Percentiles rank a stretch among this genome's conserved stretches.
Evolutionary conservation across 2,113 vertebrate genomes (phyloP).

Genomic region (Cynopterus brachyotis): DNA sequence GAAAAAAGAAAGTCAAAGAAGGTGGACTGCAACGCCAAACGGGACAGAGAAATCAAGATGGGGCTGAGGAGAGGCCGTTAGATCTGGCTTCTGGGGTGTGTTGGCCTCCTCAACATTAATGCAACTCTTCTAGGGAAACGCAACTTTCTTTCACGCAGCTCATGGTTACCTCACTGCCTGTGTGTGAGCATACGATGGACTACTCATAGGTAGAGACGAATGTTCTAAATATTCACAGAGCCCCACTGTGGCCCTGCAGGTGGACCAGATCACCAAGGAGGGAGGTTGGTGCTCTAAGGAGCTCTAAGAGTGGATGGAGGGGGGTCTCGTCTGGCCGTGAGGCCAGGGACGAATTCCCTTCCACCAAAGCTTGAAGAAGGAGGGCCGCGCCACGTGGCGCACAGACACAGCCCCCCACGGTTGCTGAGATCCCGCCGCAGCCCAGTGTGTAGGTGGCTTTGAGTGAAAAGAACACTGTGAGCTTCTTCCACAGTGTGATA

Average conservation of each 20-base stretch:
- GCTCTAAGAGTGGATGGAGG: rapidly evolving
- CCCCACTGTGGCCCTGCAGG: too few relatives aligned
- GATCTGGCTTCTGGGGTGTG: neutral
- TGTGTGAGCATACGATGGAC: too few relatives aligned
- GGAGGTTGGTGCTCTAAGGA: neutral
- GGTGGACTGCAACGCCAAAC: neutral
- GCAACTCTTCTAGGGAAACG: neutral
- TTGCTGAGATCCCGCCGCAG: neutral
- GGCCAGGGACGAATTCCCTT: neutral
- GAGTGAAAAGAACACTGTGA: neutral
- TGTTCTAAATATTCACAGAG: neutral
- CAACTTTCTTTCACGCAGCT: neutral
- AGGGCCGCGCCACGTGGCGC: rapidly evolving
- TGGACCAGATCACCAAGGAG: neutral
- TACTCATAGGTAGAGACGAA: neutral
- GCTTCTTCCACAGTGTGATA: neutral
- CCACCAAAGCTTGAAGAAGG: neutral
- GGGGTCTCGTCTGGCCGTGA: neutral
- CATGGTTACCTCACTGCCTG: neutral
- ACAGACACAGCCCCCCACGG: neutral
- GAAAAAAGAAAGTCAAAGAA: neutral
- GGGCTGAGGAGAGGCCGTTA: neutral
- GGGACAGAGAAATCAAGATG: neutral
- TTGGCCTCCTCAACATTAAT: neutral
- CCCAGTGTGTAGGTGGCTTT: neutral